Base-by-base conservation (phyloP, 1,140 invertebrate genomes). In the Wiebesia pumilae region DNA sequence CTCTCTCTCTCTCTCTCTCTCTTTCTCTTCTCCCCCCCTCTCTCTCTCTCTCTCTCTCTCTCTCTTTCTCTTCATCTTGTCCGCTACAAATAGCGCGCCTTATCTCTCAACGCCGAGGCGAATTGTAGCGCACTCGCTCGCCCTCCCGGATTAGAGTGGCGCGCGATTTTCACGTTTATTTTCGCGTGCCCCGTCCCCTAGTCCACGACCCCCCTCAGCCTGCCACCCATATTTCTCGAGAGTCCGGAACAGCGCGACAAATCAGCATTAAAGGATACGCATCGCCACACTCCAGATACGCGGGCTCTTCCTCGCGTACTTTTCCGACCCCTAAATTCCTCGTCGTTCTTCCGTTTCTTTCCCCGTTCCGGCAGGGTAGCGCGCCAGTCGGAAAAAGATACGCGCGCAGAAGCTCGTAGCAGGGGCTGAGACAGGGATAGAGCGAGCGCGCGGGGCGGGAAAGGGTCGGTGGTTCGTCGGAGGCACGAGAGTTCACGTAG, bases 41-140 rank as follows among this genome's bases (percentile, higher is more conserved):
- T 3, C 27, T 27, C 51, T 19, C 33, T 40, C 33, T 30, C 38
- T 30, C 3, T 3, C 78, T 40, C 47, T 38, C 33, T 33, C 47
- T 51, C 47, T 35, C n/a, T 58, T 27, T 7, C 47, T 47, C 24
- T 65, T 33, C 62, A 0, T 33, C 9, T 6, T 24, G n/a, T n/a
- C 65, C 16, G 16, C 14, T 33, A 54, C 77, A 54, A 79, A 58
- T 79, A 51, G 77, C 79, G 54, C 81, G n/a, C 81, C 67, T 73
- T 51, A 24, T 2, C 30, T 73, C 81, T 35, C 40, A 38, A 16
- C 10, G 38, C 3, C 38, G 62, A 27, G 14, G 77, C 47, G 30
- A 78, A 54, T 78, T 33, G 12, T n/a, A 65, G 19, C 35, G 16
- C 62, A 65, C 35, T 38, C n/a, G 38, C 38, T 51, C 81, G 21